Evolutionary conservation across 2,797 vertebrate species (phyloP), one percentile per base, ranked within the genome.

Genomic region (Brachyrhaphis roseni): DNA sequence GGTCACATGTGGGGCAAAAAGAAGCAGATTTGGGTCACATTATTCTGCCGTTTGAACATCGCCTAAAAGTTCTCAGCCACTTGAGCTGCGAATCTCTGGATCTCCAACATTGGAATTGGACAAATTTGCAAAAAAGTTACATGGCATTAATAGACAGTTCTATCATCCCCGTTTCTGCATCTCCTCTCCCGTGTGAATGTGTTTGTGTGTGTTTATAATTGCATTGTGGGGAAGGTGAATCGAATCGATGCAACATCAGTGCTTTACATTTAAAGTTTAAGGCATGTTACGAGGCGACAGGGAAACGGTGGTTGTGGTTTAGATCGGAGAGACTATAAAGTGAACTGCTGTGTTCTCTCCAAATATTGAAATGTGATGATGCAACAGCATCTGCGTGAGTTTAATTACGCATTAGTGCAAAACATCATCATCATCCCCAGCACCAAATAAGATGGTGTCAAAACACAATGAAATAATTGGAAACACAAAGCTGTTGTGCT

Each of bases 401-500:
- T 74, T 31, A 51, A 70, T 87, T 79, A 83, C 70, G 71, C 75
- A 86, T 45, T 51, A 41, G 31, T 15, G 76, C n/a, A 75, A 39
- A 73, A 70, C 39, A 76, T 59, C 41, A 57, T 82, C 34, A 79
- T 78, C 36, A 57, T 82, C 59, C 73, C 64, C 73, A 39, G 16
- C 28, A 43, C 36, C 53, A 70, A 86, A 81, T 82, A 82, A 68
- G 11, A 72, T 71, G 8, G 31, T 62, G 49, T 76, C 55, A 68
- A 74, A 82, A 81, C 72, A 76, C 31, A 36, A 49, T 31, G 4
- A 83, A 82, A 68, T 78, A 80, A 89, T 76, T 34, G 53, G 64
- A 62, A 66, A 78, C 81, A 39, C 26, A 6, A 57, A 55, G 0
- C 31, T 75, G n/a, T 71, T 74, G 62, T 79, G 47, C 39, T 72